phyloP scores from a whole-genome alignment of 2,113 vertebrate species.

The Anoura caudifer region DNA sequence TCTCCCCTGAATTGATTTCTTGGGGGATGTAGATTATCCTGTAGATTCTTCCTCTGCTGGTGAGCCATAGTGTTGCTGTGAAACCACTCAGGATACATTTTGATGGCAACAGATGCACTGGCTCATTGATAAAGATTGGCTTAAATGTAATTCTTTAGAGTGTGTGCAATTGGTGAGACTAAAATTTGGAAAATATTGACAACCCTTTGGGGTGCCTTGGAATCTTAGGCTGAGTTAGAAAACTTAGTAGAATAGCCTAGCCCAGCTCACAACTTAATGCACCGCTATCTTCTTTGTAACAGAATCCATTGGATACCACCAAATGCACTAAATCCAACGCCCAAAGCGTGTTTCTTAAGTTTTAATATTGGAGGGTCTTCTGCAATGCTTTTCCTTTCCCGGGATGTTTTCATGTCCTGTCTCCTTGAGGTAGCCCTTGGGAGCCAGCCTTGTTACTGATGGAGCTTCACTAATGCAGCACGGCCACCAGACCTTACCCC shows the following conservation, averaged over 20 bases:
- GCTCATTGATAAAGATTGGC: background rate
- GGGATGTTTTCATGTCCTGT: background rate
- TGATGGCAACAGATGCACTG: background rate
- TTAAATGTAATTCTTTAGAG: background rate
- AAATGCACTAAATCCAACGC: background rate
- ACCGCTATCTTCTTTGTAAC: background rate
- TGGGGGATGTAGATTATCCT: background rate
- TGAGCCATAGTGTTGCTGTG: background rate
- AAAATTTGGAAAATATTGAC: slow-evolving; percentile 12
- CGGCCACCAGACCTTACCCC: background rate
- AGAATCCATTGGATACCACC: background rate
- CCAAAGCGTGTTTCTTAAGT: background rate
- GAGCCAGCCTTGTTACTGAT: background rate
- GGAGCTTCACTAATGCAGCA: background rate
- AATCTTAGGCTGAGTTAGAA: background rate
- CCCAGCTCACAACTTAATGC: background rate
- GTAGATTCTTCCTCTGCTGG: background rate
- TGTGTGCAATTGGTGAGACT: background rate
- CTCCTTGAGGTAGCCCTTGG: background rate
- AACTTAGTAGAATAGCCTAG: background rate
- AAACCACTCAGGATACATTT: background rate
- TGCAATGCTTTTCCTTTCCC: background rate
- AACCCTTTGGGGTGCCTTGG: background rate
- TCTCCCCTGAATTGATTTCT: background rate
- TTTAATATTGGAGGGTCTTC: background rate